Evolutionary conservation across 2,113 vertebrate species (phyloP).

Genomic region (Tupaia tana): DNA sequence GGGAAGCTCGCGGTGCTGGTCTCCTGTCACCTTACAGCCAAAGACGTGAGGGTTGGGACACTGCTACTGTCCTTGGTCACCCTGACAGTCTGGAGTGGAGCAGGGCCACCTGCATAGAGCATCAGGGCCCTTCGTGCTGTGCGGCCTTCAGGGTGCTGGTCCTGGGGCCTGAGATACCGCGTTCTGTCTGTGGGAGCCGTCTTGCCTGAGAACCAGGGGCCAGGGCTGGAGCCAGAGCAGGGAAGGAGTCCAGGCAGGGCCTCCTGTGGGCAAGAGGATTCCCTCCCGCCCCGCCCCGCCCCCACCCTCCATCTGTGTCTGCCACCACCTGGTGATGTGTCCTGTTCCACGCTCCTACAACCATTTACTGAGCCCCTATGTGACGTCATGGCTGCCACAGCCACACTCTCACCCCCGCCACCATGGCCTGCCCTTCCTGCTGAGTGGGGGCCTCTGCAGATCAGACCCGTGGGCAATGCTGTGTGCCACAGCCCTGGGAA

Average conservation of each 20-base stretch:
- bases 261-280: background rate
- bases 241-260: background rate
- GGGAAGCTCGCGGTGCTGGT: background rate
- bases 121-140: background rate
- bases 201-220: too few species aligned
- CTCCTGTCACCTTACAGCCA: background rate
- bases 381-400: background rate
- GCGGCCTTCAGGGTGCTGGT: background rate
- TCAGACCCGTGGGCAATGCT: too few species aligned
- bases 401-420: too few species aligned
- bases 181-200: background rate
- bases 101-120: background rate
- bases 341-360: background rate
- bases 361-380: background rate
- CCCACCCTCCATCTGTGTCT: background rate
- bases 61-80: background rate
- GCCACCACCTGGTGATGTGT: background rate
- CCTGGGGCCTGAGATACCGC: rapidly evolving
- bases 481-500: too few species aligned
- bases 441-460: too few species aligned
- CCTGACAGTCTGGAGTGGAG: background rate
- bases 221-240: too few species aligned
- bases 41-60: background rate
- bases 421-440: too few species aligned
- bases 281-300: too few species aligned